Percentiles rank a stretch among this genome's conserved stretches.
Evolutionary conservation across 2,797 vertebrate genomes (phyloP).

Genomic region (Mormyrops boulengeri): DNA sequence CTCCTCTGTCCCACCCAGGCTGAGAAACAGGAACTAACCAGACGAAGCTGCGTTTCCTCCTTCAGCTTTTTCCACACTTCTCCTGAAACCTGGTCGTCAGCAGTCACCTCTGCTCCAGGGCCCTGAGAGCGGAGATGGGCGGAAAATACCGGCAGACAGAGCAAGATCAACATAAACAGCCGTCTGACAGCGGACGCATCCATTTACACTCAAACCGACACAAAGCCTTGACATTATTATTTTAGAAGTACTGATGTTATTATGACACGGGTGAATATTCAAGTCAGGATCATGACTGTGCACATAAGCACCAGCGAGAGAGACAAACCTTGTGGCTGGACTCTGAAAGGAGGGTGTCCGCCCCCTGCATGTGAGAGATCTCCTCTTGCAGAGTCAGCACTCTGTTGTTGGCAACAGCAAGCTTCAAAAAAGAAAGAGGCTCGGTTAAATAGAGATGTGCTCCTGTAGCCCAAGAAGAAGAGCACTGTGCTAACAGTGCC

Average conservation of each 20-base stretch:
- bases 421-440: conserved; percentile 52
- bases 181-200: neutral
- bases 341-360: conserved; percentile 83
- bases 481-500: neutral
- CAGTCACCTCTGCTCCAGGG: conserved; percentile 70
- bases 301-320: neutral
- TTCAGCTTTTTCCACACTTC: conserved; percentile 93
- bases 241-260: neutral
- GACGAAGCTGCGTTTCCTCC: conserved; percentile 87
- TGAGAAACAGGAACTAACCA: conserved; percentile 62
- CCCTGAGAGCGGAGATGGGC: conserved; percentile 48
- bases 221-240: neutral
- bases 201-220: neutral
- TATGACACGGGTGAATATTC: neutral
- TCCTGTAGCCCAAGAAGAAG: neutral
- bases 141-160: neutral
- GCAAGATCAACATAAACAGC: neutral
- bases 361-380: conserved; percentile 87
- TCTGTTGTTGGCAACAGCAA: conserved; percentile 94
- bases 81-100: conserved; percentile 75
- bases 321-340: conserved; percentile 74
- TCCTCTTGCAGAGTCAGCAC: conserved; percentile 97
- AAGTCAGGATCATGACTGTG: neutral
- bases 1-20: neutral
- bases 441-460: neutral